Base-by-base conservation (phyloP, 2,113 vertebrate species). In the Sapajus apella region DNA sequence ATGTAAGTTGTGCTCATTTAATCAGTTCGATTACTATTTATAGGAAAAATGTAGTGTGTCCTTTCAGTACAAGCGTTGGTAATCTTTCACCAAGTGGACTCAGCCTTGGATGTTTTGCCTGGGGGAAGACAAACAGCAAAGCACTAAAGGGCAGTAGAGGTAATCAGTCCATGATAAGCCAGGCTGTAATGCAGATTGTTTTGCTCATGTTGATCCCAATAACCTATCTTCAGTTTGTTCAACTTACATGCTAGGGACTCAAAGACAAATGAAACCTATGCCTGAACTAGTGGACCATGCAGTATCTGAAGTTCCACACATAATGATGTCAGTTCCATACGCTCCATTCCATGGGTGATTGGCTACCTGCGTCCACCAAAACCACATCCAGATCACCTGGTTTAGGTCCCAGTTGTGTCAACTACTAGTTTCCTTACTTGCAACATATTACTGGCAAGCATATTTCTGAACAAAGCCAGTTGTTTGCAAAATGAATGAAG, bases 191-290 rank as follows among this genome's bases (percentile, higher is more conserved):
- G 66, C 3, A 90, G 18, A 90, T n/a, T n/a, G 25, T 32, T 52
- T 79, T 68, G 35, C 8, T 90, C 21, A 7, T 23, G 18, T 79
- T 66, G 89, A 86, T 6, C 17, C 20, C 23, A 79, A 37, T 16
- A 43, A 25, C 21, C n/a, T 35, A 37, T 14, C 25, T 68, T 77
- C 20, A 21, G 93, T 37, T 88, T 91, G 93, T 43, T 88, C 88
- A 79, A 88, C 13, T 73, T 70, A 58, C 23, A 23, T 64, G 20
- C 10, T 30, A 90, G 80, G 61, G 80, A 70, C 50, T 86, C n/a
- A 82, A 84, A 91, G 40, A 91, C 32, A 94, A 91, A 82, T 12
- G 40, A 80, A 97, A 85, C 8, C 18, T 79, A 1, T 3, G 10
- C 11, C 35, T 50, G 73, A 85, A 37, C 58, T 85, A 25, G 20